Conservation (phyloP, 1,140 invertebrate species). For the Bilobella aurantiaca region DNA sequence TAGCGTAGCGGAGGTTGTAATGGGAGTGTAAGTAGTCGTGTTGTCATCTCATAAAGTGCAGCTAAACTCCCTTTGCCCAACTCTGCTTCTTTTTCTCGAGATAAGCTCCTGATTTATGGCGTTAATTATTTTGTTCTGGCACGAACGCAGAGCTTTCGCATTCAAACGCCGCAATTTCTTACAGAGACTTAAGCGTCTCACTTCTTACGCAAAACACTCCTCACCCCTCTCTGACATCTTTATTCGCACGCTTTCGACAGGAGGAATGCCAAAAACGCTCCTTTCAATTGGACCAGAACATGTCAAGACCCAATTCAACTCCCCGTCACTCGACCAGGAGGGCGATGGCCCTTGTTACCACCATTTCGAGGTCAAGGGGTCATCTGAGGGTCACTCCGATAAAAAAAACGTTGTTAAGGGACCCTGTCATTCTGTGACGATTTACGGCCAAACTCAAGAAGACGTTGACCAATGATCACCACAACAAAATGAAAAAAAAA, state of each 20-base stretch:
- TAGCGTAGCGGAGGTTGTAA: too few relatives aligned
- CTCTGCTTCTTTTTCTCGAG: not conserved
- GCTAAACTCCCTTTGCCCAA: not conserved
- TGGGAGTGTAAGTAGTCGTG: too few relatives aligned
- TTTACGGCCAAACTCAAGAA: too few relatives aligned
- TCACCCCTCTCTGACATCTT: not conserved
- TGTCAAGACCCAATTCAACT: too few relatives aligned
- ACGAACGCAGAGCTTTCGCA: not conserved
- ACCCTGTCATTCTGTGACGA: too few relatives aligned
- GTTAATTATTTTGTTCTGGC: not conserved
- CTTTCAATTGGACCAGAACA: not conserved
- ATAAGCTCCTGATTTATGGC: not conserved
- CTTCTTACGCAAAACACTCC: not conserved
- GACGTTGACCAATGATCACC: too few relatives aligned
- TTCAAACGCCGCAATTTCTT: not conserved
- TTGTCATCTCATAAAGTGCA: conserved; percentile 2
- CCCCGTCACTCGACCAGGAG: too few relatives aligned
- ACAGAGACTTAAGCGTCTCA: not conserved
- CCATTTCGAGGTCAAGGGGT: too few relatives aligned
- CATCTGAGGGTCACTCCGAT: too few relatives aligned
- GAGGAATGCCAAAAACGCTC: not conserved
- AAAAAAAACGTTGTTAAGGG: too few relatives aligned
- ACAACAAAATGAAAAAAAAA: too few relatives aligned
- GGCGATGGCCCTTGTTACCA: too few relatives aligned
- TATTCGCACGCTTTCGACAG: not conserved